A percentile compares a stretch with the other conserved stretches of the same genome.
phyloP scores from a whole-genome alignment of 2,888 invertebrate genomes.

The Nomada ruficornis region DNA sequence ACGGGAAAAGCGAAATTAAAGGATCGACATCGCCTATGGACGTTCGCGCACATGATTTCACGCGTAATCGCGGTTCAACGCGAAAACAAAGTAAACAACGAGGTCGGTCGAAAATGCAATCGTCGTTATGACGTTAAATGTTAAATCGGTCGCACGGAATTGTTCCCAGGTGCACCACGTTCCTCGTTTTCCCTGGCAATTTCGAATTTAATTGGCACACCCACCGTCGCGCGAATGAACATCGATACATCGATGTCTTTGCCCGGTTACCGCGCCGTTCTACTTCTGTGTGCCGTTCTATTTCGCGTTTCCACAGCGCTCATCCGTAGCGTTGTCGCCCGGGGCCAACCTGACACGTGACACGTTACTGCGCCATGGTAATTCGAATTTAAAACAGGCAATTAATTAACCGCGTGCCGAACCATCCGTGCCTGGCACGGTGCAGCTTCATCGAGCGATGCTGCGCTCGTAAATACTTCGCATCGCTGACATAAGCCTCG shows the following conservation, averaged over 20 bases:
- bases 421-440: conserved; percentile 25
- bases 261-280: not conserved
- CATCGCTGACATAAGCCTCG: not conserved
- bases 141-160: conserved; percentile 72
- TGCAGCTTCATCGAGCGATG: conserved; percentile 43
- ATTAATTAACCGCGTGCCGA: conserved; percentile 65
- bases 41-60: conserved; percentile 30
- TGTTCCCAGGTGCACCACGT: conserved; percentile 51
- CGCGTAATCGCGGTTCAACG: conserved; percentile 74
- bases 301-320: conserved; percentile 26
- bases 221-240: conserved; percentile 30
- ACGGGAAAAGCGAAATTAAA: not conserved
- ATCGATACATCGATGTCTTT: conserved; percentile 34
- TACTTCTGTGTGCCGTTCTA: conserved; percentile 8
- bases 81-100: conserved; percentile 79
- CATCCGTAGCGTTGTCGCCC: conserved; percentile 35
- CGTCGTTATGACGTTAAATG: conserved; percentile 81
- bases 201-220: conserved; percentile 75
- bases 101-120: conserved; percentile 72
- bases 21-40: conserved; percentile 6
- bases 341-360: conserved; percentile 60
- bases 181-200: conserved; percentile 67
- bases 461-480: conserved; percentile 52
- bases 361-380: conserved; percentile 66
- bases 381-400: conserved; percentile 72